Conservation (phyloP, 2,797 vertebrate genomes). For the Chelmon rostratus region DNA sequence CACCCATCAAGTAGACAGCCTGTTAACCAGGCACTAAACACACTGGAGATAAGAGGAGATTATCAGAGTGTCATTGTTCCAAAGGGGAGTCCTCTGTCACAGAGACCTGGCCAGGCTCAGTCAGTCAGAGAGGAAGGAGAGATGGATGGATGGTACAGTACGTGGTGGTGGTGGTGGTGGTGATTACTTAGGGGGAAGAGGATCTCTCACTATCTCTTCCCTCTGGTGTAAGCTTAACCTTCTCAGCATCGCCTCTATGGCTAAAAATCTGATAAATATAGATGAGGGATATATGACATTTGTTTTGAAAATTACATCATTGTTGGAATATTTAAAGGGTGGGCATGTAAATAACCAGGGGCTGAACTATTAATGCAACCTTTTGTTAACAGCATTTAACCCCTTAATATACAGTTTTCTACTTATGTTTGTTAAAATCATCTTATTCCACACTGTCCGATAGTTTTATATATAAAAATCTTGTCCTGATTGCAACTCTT, state of each 20-base stretch:
- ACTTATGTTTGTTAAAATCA: conserved; percentile 11
- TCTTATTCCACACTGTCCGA: not conserved
- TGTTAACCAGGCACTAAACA: conserved; percentile 80
- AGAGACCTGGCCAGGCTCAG: conserved; percentile 71
- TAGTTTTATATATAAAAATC: not conserved
- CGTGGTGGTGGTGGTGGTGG: conserved; percentile 9
- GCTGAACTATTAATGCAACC: not conserved
- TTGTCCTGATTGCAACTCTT: not conserved
- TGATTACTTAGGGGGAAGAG: conserved; percentile 34
- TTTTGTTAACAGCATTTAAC: conserved; percentile 2
- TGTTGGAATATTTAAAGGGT: conserved; percentile 4
- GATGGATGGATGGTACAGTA: conserved; percentile 45
- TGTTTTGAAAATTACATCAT: conserved; percentile 37
- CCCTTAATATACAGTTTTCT: not conserved
- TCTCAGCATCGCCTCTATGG: not conserved
- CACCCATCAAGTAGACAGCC: conserved; percentile 74
- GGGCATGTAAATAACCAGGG: not conserved
- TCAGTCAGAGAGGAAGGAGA: conserved; percentile 46
- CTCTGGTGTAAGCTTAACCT: conserved; percentile 36
- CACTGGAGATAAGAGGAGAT: conserved; percentile 80
- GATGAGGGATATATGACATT: conserved; percentile 31
- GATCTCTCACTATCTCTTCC: conserved; percentile 45
- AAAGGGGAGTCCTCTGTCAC: conserved; percentile 78
- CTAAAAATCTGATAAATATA: conserved; percentile 30
- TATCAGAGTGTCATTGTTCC: conserved; percentile 79